Percentiles rank a stretch among this genome's conserved stretches.
Evolutionary conservation across 1,140 invertebrate genomes (phyloP).

Genomic region (Drosophila parabipectinata): DNA sequence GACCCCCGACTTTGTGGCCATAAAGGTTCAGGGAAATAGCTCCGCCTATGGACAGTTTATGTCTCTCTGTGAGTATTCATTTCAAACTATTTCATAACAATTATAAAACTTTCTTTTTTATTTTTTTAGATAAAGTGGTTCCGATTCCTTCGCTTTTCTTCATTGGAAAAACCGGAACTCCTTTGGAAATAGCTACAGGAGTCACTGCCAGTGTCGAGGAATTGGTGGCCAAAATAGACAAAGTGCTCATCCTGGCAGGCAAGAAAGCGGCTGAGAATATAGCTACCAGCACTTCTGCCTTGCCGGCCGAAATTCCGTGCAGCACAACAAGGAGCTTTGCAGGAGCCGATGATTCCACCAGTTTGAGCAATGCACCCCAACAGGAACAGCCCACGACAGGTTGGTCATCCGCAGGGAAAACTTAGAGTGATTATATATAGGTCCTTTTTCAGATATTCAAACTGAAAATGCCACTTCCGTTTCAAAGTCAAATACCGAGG

Average conservation of each 20-base stretch:
- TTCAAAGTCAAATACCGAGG: background rate
- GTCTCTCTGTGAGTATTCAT: constrained; percentile 89
- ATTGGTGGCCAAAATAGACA: constrained; percentile 85
- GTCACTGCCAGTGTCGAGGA: constrained; percentile 83
- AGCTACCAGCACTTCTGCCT: constrained; percentile 40
- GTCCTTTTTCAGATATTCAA: background rate
- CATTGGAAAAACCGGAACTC: constrained; percentile 90
- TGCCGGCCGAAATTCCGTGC: background rate
- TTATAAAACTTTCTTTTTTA: background rate
- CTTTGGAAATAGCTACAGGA: constrained; percentile 90
- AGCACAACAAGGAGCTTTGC: constrained; percentile 41
- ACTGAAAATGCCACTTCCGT: background rate
- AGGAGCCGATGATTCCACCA: constrained; percentile 33
- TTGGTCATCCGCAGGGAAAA: too few species aligned
- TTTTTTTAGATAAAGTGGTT: constrained; percentile 89
- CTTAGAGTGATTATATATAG: too few species aligned
- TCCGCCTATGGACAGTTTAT: constrained; percentile 91
- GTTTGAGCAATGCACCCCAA: background rate
- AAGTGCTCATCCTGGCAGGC: constrained; percentile 78
- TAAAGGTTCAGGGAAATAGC: constrained; percentile 89
- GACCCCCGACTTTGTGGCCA: constrained; percentile 88
- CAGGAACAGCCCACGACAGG: background rate
- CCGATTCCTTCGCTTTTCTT: constrained; percentile 94
- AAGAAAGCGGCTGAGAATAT: constrained; percentile 66
- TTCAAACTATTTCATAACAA: background rate